Base-by-base conservation (phyloP, 2,113 vertebrate genomes). In the Charina bottae region DNA sequence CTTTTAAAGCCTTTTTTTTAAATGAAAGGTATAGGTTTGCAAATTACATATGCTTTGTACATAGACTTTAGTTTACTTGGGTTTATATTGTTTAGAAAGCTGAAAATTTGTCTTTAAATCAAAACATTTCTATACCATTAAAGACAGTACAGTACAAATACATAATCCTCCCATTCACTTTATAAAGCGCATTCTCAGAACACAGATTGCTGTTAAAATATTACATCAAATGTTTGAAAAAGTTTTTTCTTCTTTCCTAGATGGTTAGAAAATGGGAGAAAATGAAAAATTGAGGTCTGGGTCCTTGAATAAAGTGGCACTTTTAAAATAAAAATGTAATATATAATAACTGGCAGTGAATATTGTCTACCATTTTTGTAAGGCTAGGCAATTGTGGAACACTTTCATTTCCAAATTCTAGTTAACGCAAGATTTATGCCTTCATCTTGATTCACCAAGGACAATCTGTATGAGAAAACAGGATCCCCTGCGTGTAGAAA, bases 31-130 rank as follows among this genome's bases (percentile, higher is more conserved):
- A 86, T 89, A 2, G 54, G 19, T 60, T 28, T 42, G 60, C 86
- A 95, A 94, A 93, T 95, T 95, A 95, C 93, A 68, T 94, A 92
- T 93, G 55, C 15, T 93, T 83, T 89, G 94, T 42, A 56, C 93
- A 87, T 85, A 87, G 85, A 94, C 93, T 93, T 92, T 68, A 7
- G 5, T 83, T 62, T 84, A 64, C 55, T n/a, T 68, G 90, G 87
- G 91, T 9, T 91, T 53, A 58, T 24, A 12, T 2, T 89, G 11
- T 8, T 91, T 90, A 92, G 37, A 58, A 53, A 62, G 56, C 19
- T 42, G 89, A 68, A 64, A 10, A 55, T 13, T 62, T 55, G n/a
- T 5, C 54, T 88, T 89, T n/a, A 7, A 85, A 85, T 28, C 13
- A 62, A 55, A 58, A 55, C n/a, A 46, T 0, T 2, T 68, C 46